Evolutionary conservation across 2,797 vertebrate species (phyloP), one percentile per base, ranked within the genome.

Genomic region (Acanthornis magna): DNA sequence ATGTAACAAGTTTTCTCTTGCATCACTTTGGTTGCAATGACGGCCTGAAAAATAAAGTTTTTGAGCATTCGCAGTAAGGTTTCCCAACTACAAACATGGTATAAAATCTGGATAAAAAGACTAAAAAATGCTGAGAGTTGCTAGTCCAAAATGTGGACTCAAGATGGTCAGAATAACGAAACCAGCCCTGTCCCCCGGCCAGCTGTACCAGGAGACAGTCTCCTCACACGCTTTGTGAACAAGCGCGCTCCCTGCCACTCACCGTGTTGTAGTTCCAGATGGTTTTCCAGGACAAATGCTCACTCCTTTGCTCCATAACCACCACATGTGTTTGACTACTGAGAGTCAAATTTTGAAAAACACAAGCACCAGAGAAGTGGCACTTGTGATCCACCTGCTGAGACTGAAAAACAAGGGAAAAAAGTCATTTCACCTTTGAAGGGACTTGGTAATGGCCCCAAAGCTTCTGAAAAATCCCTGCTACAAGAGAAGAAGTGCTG

Each of bases 131-230:
- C 8, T 0, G 0, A 7, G 10, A 9, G 1, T 48, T 57, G 55
- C 13, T 25, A 11, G 3, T 7, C 13, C 3, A 2, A 0, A 1
- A 14, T 0, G 0, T 57, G 30, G 17, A 7, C 5, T 17, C 16
- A 4, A 17, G 25, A 17, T 50, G 1, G 13, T 50, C 7, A 17
- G 6, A 66, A 42, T 17, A 7, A 5, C 7, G 19, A 29, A 55
- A 40, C 0, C 6, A 14, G 5, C 13, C 23, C 8, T 7, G 2
- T 26, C 7, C 30, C 7, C 34, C 7, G 2, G 5, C 15, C 5
- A 25, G 3, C 7, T 30, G 25, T 34, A 47, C 47, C 11, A 47
- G 47, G 47, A 47, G 45, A 11, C 21, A 6, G 47, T 47, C 22
- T 47, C 47, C 47, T 47, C 47, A 8, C 47, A 23, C 22, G 12